These are phyloP conservation scores for Athrips mouffetella DNA, from an alignment of 2,888 invertebrate species.

Conservation along the genomic window DNA sequence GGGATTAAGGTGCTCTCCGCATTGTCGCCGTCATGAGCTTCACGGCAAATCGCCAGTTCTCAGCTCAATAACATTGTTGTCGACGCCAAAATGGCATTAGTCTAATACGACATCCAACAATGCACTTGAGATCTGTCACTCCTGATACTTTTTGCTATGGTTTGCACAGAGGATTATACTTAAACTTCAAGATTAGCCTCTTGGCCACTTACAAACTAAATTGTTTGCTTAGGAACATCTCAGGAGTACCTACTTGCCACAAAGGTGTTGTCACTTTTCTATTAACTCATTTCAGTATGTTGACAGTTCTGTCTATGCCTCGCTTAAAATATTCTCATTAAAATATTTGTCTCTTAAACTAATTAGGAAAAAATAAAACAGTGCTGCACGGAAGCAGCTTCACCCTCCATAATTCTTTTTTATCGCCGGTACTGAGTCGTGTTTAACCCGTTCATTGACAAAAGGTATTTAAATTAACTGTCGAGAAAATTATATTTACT, in stretches of 20 bases:
- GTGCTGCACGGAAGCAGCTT: slow-evolving; percentile 49
- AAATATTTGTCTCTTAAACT: slow-evolving; percentile 65
- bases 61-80: slow-evolving; percentile 30
- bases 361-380: slow-evolving; percentile 58
- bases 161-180: slow-evolving; percentile 61
- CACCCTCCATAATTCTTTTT: slow-evolving; percentile 71
- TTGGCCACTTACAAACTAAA: slow-evolving; percentile 41
- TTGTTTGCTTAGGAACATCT: slow-evolving; percentile 30
- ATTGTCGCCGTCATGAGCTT: slow-evolving; percentile 59
- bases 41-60: slow-evolving; percentile 44
- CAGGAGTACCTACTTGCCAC: not conserved
- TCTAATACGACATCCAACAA: slow-evolving; percentile 42
- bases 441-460: slow-evolving; percentile 77
- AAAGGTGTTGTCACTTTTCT: not conserved
- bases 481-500: slow-evolving; percentile 71
- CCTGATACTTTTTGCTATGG: slow-evolving; percentile 57
- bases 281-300: slow-evolving; percentile 1
- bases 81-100: slow-evolving; percentile 43
- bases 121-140: slow-evolving; percentile 66
- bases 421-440: slow-evolving; percentile 55
- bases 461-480: slow-evolving; percentile 79
- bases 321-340: slow-evolving; percentile 49
- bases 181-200: slow-evolving; percentile 47
- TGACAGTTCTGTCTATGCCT: slow-evolving; percentile 7
- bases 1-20: slow-evolving; percentile 65